A percentile compares a stretch with the other conserved stretches of the same genome.
Evolutionary conservation across 1,140 invertebrate species (phyloP).

Genomic region (Eubasilissa regina): DNA sequence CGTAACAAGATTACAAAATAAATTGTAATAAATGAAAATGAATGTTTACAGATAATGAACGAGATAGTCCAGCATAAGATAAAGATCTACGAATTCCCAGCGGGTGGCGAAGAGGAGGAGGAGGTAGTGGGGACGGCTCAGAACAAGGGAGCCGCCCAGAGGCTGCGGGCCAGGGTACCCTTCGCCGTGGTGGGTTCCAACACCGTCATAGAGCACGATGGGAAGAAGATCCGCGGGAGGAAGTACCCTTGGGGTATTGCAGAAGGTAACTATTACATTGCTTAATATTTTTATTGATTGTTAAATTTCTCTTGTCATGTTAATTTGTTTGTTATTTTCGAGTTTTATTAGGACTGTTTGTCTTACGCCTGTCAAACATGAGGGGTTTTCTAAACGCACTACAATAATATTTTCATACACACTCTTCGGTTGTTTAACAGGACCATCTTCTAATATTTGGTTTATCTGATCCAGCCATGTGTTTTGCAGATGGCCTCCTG

Average conservation of each 20-base stretch:
- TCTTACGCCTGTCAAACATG: no score
- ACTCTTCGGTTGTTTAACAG: no score
- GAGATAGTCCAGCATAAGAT: conserved; percentile 98
- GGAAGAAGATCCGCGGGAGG: conserved; percentile 89
- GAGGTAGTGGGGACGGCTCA: conserved; percentile 67
- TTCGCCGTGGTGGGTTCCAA: conserved; percentile 99
- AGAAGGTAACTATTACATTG: conserved; percentile 76
- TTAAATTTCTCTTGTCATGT: no score
- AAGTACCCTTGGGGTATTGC: conserved; percentile 99
- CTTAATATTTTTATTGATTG: no score
- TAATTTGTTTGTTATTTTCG: no score
- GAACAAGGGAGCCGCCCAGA: conserved; percentile 77
- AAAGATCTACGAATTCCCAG: conserved; percentile 99
- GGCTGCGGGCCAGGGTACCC: conserved; percentile 89
- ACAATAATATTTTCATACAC: no score
- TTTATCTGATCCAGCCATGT: no score
- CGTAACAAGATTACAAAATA: background rate
- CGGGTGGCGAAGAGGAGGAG: conserved; percentile 81
- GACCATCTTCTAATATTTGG: no score
- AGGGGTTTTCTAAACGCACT: no score
- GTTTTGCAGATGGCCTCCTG: no score
- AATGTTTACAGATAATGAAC: conserved; percentile 86
- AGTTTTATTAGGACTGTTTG: no score
- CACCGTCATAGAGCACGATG: conserved; percentile 91
- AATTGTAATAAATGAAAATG: background rate